Percentiles rank a stretch among this genome's conserved stretches.
These are phyloP conservation scores for Xiphias gladius DNA, from an alignment of 2,113 vertebrate genomes.

Conservation along the genomic window DNA sequence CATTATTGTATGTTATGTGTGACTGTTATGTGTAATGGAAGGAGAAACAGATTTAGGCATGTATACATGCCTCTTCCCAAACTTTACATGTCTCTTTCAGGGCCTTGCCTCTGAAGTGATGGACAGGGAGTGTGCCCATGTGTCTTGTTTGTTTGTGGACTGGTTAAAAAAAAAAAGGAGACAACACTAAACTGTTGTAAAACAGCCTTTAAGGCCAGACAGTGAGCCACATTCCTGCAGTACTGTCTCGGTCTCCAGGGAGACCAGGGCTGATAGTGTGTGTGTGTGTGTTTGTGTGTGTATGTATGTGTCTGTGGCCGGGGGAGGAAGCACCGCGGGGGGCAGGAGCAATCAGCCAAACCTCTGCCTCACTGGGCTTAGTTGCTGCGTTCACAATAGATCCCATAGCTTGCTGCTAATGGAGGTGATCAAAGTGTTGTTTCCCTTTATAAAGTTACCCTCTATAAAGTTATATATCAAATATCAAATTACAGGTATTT, in stretches of 20 bases:
- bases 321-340: conserved; percentile 74
- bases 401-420: conserved; percentile 59
- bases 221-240: conserved; percentile 80
- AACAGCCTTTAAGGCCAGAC: conserved; percentile 81
- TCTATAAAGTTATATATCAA: conserved; percentile 25
- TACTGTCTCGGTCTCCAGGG: conserved; percentile 65
- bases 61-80: not conserved
- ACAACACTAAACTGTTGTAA: conserved; percentile 80
- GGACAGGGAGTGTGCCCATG: conserved; percentile 71
- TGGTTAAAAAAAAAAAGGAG: conserved; percentile 62
- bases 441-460: conserved; percentile 45
- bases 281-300: no score
- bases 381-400: conserved; percentile 60
- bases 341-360: conserved; percentile 68
- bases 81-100: conserved; percentile 31
- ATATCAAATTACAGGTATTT: conserved; percentile 27
- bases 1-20: not conserved
- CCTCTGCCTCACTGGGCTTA: conserved; percentile 48
- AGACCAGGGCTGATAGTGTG: conserved; percentile 64
- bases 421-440: conserved; percentile 66
- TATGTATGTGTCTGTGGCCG: conserved; percentile 80
- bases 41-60: not conserved
- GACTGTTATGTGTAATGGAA: not conserved
- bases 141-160: conserved; percentile 77
- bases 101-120: conserved; percentile 41